phyloP scores from a whole-genome alignment of 2,888 invertebrate genomes.

The Notodonta ziczac region DNA sequence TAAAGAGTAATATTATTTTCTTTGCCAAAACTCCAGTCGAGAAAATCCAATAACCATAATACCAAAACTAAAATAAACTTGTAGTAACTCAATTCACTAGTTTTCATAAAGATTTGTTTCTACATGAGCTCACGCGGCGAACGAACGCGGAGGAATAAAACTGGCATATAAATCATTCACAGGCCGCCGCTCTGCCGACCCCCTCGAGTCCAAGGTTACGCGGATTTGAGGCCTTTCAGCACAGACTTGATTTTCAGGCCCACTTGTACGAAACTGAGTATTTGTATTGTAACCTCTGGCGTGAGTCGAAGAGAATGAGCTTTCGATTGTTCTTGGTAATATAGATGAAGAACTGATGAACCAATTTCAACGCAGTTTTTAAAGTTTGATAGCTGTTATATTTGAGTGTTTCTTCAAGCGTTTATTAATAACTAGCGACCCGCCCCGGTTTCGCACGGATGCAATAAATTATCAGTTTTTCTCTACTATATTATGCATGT shows the following conservation, averaged over 20 bases:
- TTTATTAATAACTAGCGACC: too few species aligned
- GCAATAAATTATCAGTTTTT: too few species aligned
- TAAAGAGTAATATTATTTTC: too few species aligned
- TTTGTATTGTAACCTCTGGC: too few species aligned
- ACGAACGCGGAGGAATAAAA: conserved; percentile 43
- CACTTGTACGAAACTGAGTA: background rate
- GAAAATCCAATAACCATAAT: background rate
- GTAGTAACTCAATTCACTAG: conserved; percentile 3
- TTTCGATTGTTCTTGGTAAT: too few species aligned
- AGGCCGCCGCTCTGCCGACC: conserved; percentile 40
- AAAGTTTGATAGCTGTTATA: too few species aligned
- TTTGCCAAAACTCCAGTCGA: background rate
- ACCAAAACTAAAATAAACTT: background rate
- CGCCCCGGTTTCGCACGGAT: too few species aligned
- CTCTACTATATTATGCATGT: too few species aligned
- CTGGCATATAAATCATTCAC: conserved; percentile 49
- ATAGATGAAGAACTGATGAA: too few species aligned
- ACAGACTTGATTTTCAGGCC: conserved; percentile 17
- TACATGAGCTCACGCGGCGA: conserved; percentile 26
- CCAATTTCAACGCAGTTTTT: too few species aligned
- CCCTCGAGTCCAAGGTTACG: conserved; percentile 29
- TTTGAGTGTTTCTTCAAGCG: too few species aligned
- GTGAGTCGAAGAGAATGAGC: too few species aligned
- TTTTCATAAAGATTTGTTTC: conserved; percentile 15
- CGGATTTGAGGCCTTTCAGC: conserved; percentile 33